Conservation (phyloP, 1,140 invertebrate genomes). For the Luehdorfia chinensis region DNA sequence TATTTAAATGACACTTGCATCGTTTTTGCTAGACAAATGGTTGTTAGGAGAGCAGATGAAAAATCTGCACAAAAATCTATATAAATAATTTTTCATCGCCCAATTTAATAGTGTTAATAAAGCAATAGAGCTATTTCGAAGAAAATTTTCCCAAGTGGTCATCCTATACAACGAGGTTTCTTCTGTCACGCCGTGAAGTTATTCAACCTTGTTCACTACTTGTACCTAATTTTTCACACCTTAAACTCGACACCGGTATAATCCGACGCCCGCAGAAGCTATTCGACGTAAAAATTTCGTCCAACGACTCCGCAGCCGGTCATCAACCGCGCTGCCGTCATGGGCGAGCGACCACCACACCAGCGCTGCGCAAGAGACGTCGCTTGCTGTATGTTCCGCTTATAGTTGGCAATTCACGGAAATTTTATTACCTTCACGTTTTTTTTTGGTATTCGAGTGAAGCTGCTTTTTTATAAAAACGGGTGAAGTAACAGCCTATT, state of each 20-base stretch:
- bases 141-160: too few relatives aligned
- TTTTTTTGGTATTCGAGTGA: conserved; percentile 11
- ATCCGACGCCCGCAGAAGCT: conserved; percentile 20
- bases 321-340: conserved; percentile 44
- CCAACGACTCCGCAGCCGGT: conserved; percentile 18
- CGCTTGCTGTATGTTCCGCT: neutral
- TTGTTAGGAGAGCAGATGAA: too few relatives aligned
- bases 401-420: conserved; percentile 14
- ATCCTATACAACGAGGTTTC: too few relatives aligned
- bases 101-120: too few relatives aligned
- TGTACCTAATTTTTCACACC: conserved; percentile 22
- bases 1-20: conserved; percentile 21
- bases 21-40: conserved; percentile 19
- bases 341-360: conserved; percentile 29
- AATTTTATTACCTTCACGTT: conserved; percentile 14
- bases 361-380: too few relatives aligned
- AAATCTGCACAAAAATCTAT: too few relatives aligned
- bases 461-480: too few relatives aligned
- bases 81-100: too few relatives aligned
- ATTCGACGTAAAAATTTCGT: conserved; percentile 17
- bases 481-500: too few relatives aligned
- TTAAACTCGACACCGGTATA: conserved; percentile 17
- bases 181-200: too few relatives aligned
- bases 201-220: conserved; percentile 9
- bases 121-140: too few relatives aligned